Evolutionary conservation across 2,113 vertebrate species (phyloP), one percentile per base, ranked within the genome.

Genomic region (Blennius ocellaris): DNA sequence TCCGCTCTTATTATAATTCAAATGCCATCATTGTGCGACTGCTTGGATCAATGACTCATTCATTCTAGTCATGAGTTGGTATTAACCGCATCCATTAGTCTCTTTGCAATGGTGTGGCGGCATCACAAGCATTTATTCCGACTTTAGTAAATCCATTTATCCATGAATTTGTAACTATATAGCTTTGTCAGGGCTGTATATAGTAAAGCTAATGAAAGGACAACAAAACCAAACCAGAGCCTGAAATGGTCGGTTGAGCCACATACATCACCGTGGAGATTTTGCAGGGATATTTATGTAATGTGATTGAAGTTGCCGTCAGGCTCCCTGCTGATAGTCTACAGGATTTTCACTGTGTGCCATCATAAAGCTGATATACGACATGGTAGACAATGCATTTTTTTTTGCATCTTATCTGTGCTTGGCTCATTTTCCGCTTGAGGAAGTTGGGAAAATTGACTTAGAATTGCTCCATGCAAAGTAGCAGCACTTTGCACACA

Each of bases 371-470:
- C 82, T 78, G 85, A 88, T 85, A 88, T 73, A 89, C 79, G 56
- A 86, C 78, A 80, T 75, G 78, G 73, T 80, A 62, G 65, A 81
- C 71, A 57, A 85, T 80, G 82, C 71, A 81, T 77, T 69, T 30
- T 30, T n/a, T n/a, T 81, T 80, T 51, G 61, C 78, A 81, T 92
- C 86, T 90, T 92, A 93, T 93, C 89, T 85, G 30, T 36, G 70
- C 81, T 82, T 76, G 61, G 74, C 83, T 92, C 86, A 93, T 93
- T 94, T 94, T 93, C 83, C 65, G 83, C 92, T 85, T 91, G 91
- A 84, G 54, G 72, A 87, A 80, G 74, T 86, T 78, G 51, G 68
- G 90, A 84, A 92, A 93, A 94, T 93, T 92, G 92, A 90, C 87
- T 93, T 80, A 68, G 81, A 83, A 88, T 88, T 90, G 84, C 84